Evolutionary conservation across 2,113 vertebrate species (phyloP).

Genomic region (Planiliza haematocheilus): DNA sequence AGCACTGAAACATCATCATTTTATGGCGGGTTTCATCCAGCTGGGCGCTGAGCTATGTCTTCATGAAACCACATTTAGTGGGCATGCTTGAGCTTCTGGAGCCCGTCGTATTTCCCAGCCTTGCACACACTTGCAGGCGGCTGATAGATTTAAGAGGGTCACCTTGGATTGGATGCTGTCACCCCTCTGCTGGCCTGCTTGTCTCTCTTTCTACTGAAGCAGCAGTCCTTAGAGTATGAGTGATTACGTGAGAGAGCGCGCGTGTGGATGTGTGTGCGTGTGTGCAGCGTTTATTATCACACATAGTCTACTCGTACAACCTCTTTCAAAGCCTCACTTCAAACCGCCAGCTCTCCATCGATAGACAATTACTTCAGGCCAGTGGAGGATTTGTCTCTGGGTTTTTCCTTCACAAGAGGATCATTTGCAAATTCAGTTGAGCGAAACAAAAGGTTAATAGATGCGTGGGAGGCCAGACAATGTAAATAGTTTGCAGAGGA

Average conservation of each 20-base stretch:
- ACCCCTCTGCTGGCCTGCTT: constrained; percentile 39
- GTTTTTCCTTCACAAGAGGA: constrained; percentile 41
- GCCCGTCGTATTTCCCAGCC: constrained; percentile 1
- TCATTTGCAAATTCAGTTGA: constrained; percentile 65
- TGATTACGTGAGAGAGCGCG: constrained; percentile 17
- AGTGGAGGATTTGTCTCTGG: constrained; percentile 48
- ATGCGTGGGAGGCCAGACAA: constrained; percentile 35
- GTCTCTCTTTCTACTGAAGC: constrained; percentile 37
- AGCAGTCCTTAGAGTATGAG: constrained; percentile 42
- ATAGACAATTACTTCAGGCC: constrained; percentile 54
- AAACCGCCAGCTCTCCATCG: constrained; percentile 44
- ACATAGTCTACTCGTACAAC: constrained; percentile 11
- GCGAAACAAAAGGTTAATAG: constrained; percentile 69
- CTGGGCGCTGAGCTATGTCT: background rate
- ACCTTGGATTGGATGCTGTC: constrained; percentile 71
- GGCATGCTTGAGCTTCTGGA: constrained; percentile 20
- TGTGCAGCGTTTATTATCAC: constrained; percentile 7
- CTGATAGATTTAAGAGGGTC: constrained; percentile 70
- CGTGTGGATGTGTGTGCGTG: constrained; percentile 18
- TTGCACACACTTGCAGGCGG: constrained; percentile 5
- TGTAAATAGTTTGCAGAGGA: constrained; percentile 56
- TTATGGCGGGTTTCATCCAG: constrained; percentile 1
- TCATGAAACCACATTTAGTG: constrained; percentile 29
- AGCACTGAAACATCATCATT: background rate
- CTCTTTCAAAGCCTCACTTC: constrained; percentile 39